Evolutionary conservation across 2,888 invertebrate species (phyloP).

Genomic region (Eupithecia abbreviata): DNA sequence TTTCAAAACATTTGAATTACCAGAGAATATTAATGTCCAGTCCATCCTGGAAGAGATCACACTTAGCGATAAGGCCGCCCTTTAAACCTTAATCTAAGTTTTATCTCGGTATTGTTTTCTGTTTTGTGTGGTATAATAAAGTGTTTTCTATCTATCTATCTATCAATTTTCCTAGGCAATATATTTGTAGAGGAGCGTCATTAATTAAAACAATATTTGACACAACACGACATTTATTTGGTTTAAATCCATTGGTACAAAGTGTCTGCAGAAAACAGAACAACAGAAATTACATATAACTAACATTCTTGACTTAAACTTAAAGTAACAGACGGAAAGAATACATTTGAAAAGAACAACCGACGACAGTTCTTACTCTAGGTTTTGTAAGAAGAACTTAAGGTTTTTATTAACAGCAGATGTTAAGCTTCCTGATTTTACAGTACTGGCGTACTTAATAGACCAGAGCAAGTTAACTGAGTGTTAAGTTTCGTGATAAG

Average conservation of each 20-base stretch:
- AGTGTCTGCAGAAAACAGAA: constrained; percentile 35
- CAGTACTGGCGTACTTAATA: not conserved
- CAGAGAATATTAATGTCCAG: no score
- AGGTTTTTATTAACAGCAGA: not conserved
- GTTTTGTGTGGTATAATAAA: no score
- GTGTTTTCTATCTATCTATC: no score
- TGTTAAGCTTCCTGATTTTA: not conserved
- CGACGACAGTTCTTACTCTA: not conserved
- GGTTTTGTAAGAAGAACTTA: not conserved
- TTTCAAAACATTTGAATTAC: no score
- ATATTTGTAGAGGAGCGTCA: not conserved
- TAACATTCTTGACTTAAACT: constrained; percentile 8
- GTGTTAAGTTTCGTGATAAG: not conserved
- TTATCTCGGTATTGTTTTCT: no score
- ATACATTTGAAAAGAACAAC: constrained; percentile 19
- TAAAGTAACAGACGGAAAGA: not conserved
- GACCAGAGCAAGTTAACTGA: not conserved
- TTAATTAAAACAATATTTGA: constrained; percentile 15
- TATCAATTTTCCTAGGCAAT: not conserved
- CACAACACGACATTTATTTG: constrained; percentile 58
- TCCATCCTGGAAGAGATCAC: no score
- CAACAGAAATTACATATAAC: constrained; percentile 30
- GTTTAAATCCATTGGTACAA: constrained; percentile 64
- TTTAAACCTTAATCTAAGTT: no score
- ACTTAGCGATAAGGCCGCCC: no score